These are phyloP conservation scores for Poicephalus gulielmi DNA, from an alignment of 2,113 vertebrate genomes.

Conservation along the genomic window DNA sequence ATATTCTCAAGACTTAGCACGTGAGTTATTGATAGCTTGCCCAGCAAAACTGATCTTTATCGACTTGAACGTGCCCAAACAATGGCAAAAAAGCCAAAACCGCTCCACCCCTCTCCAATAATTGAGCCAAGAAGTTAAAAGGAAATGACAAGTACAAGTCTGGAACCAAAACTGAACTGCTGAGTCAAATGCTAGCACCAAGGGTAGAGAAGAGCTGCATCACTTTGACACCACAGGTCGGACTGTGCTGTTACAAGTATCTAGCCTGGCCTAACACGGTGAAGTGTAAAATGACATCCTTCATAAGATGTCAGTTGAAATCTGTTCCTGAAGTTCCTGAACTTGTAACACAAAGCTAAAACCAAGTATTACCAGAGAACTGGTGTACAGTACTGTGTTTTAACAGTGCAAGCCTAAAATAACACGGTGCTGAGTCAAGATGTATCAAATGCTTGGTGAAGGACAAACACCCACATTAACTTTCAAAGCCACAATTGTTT, in stretches of 20 bases:
- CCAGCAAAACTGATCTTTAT: constrained; percentile 44
- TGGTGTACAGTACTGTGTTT: background rate
- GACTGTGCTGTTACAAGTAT: background rate
- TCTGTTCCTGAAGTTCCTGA: background rate
- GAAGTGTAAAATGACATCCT: background rate
- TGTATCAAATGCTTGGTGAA: background rate
- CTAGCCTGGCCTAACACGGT: background rate
- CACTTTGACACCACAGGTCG: background rate
- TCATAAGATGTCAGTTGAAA: background rate
- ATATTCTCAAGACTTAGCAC: constrained; percentile 22
- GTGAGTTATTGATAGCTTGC: constrained; percentile 38
- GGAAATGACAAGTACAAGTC: background rate
- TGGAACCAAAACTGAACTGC: background rate
- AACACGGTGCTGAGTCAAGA: background rate
- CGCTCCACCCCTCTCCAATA: constrained; percentile 40
- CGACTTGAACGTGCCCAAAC: constrained; percentile 2
- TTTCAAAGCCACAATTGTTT: background rate
- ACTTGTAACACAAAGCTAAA: background rate
- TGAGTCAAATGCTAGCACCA: background rate
- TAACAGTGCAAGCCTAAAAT: background rate
- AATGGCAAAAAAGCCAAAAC: constrained; percentile 49
- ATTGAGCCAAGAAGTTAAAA: constrained; percentile 32
- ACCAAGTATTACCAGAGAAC: background rate
- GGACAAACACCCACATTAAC: background rate
- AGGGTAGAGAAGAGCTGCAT: background rate